Evolutionary conservation across 2,113 vertebrate species (phyloP).

Genomic region (Sisor rabdophorus): DNA sequence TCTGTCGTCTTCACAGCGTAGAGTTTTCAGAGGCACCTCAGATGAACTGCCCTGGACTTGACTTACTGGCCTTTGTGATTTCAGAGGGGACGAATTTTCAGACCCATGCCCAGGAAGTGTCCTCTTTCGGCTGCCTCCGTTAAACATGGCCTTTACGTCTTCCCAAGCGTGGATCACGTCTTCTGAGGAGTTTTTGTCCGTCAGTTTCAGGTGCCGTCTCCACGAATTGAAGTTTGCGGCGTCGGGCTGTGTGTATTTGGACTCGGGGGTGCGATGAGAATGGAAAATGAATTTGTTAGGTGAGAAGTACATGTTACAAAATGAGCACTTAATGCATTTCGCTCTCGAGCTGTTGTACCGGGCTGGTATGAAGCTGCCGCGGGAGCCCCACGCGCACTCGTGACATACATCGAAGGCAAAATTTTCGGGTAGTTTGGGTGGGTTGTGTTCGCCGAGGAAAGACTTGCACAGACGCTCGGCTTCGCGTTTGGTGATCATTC

Average conservation of each 20-base stretch:
- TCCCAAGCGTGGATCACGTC: slow-evolving; percentile 91
- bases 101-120: slow-evolving; percentile 77
- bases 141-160: slow-evolving; percentile 97
- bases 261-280: slow-evolving; percentile 84
- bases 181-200: slow-evolving; percentile 74
- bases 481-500: slow-evolving; percentile 90
- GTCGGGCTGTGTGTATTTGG: slow-evolving; percentile 89
- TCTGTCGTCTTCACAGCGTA: slow-evolving; percentile 71
- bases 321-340: slow-evolving; percentile 90
- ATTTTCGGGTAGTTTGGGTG: slow-evolving; percentile 87
- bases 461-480: slow-evolving; percentile 89
- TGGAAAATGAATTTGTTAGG: slow-evolving; percentile 93
- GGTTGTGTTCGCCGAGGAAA: slow-evolving; percentile 82
- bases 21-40: slow-evolving; percentile 72
- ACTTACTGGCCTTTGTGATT: slow-evolving; percentile 54
- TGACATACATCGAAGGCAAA: slow-evolving; percentile 88
- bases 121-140: slow-evolving; percentile 89
- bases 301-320: slow-evolving; percentile 90
- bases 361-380: slow-evolving; percentile 87
- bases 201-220: slow-evolving; percentile 85
- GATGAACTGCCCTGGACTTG: slow-evolving; percentile 55
- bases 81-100: slow-evolving; percentile 58
- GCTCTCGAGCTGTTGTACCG: slow-evolving; percentile 89
- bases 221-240: slow-evolving; percentile 90
- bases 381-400: slow-evolving; percentile 85